These are phyloP conservation scores for Serilophus lunatus DNA, from an alignment of 2,113 vertebrate genomes.

Conservation along the genomic window DNA sequence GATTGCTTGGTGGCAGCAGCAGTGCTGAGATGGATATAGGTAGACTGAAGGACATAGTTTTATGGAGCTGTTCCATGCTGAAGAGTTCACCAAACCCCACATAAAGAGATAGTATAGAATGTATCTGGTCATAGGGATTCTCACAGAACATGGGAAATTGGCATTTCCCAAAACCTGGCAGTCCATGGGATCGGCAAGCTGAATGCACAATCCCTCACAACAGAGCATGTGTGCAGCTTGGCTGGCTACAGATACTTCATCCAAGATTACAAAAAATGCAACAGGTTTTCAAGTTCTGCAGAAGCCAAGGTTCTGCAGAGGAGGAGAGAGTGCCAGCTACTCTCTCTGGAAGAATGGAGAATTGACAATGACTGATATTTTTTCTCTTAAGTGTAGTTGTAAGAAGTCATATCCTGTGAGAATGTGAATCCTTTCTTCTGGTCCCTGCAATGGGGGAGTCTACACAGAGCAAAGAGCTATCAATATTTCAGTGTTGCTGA, in stretches of 20 bases:
- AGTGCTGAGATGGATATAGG: background rate
- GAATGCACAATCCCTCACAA: background rate
- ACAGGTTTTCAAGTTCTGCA: background rate
- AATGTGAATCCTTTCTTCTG: background rate
- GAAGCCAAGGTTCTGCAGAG: background rate
- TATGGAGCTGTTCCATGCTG: background rate
- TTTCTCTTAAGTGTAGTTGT: background rate
- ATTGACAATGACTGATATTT: background rate
- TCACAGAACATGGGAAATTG: background rate
- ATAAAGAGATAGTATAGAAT: background rate
- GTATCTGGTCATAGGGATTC: background rate
- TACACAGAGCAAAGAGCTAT: background rate
- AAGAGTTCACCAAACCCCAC: background rate
- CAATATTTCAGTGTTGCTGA: background rate
- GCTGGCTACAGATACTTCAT: background rate
- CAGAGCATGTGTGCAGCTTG: background rate
- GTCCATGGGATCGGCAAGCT: background rate
- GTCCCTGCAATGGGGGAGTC: background rate
- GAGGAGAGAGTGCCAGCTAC: background rate
- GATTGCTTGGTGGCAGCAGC: background rate
- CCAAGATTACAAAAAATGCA: background rate
- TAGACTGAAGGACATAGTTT: background rate
- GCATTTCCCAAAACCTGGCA: background rate
- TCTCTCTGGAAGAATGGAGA: background rate
- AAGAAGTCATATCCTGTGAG: background rate